Evolutionary conservation across 2,113 vertebrate genomes (phyloP).

Genomic region (Pelvicachromis taeniatus): DNA sequence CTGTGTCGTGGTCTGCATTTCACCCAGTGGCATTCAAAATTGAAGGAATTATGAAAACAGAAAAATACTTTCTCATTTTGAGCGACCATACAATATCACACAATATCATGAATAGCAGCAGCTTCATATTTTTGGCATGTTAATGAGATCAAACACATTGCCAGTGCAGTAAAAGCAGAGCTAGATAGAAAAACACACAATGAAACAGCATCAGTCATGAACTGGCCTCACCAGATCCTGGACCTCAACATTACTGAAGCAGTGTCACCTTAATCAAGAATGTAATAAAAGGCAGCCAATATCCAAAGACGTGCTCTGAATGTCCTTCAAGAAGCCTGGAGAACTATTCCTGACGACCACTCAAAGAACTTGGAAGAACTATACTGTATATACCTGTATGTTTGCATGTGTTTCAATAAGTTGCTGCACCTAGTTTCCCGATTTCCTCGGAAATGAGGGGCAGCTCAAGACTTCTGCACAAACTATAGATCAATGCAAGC

Average conservation of each 20-base stretch:
- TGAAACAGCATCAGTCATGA: not conserved
- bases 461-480: not conserved
- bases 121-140: not conserved
- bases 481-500: not conserved
- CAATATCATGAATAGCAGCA: not conserved
- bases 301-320: not conserved
- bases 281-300: not conserved
- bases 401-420: not conserved
- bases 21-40: no score
- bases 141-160: not conserved
- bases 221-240: not conserved
- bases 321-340: not conserved
- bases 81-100: not conserved
- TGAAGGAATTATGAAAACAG: not conserved
- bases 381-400: not conserved
- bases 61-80: not conserved
- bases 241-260: not conserved
- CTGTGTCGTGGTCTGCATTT: no score
- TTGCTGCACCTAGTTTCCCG: not conserved
- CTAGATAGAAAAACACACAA: not conserved
- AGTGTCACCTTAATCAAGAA: not conserved
- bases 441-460: not conserved
- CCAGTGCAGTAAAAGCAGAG: not conserved
- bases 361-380: not conserved
- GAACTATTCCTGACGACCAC: not conserved